phyloP scores from a whole-genome alignment of 2,797 vertebrate species.

The Smutsia gigantea region DNA sequence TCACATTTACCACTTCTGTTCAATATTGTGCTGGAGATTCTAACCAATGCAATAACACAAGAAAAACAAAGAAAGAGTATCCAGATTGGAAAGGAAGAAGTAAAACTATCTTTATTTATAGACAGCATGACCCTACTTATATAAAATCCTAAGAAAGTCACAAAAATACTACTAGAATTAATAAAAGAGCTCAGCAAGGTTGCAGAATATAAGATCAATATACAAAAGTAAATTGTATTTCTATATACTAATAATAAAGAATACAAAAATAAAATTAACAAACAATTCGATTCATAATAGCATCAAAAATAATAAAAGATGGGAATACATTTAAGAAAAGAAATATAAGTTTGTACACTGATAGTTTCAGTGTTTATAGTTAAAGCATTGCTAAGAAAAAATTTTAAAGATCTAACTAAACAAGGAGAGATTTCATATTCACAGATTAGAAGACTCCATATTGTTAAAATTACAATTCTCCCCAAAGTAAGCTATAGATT shows the following conservation, averaged over 20 bases:
- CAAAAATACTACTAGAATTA: not conserved
- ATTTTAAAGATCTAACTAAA: not conserved
- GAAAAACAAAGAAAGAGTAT: not conserved
- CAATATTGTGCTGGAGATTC: not conserved
- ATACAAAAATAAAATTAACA: not conserved
- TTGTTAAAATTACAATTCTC: conserved; percentile 21
- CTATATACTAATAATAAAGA: not conserved
- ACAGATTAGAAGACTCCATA: not conserved
- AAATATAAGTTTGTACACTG: not conserved
- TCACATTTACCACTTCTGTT: not conserved
- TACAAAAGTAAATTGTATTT: not conserved
- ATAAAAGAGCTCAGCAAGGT: not conserved
- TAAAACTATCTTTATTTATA: not conserved
- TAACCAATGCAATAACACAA: not conserved
- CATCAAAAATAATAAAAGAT: conserved; percentile 1
- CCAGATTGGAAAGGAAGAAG: not conserved
- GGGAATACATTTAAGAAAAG: not conserved
- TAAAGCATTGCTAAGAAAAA: conserved; percentile 15
- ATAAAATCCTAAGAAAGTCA: not conserved
- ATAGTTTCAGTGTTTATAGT: not conserved
- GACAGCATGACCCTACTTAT: not conserved
- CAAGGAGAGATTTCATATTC: not conserved
- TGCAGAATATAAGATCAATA: not conserved
- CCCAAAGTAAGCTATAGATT: conserved; percentile 7
- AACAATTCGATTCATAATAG: not conserved